These are phyloP conservation scores for Camptogramma bilineatum DNA, from an alignment of 2,888 invertebrate species.

Conservation along the genomic window DNA sequence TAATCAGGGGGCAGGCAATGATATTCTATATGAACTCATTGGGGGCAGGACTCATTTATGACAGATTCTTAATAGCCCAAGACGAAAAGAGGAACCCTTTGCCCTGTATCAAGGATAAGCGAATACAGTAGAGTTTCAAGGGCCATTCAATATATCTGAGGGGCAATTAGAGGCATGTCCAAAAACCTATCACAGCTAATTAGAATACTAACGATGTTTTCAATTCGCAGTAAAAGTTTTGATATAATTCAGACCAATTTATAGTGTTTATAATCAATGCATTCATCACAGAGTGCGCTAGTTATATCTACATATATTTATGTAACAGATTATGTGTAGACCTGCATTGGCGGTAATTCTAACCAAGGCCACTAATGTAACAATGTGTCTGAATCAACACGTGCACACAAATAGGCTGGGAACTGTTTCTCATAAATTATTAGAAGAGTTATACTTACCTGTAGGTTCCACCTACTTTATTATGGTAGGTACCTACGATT, in stretches of 20 bases:
- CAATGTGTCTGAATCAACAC: conserved; percentile 38
- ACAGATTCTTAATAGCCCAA: too few relatives aligned
- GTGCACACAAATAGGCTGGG: conserved; percentile 27
- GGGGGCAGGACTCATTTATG: too few relatives aligned
- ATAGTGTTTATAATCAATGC: background rate
- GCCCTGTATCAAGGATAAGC: too few relatives aligned
- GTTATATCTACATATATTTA: background rate
- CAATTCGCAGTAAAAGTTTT: background rate
- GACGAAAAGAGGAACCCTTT: too few relatives aligned
- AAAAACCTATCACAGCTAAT: too few relatives aligned
- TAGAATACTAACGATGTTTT: too few relatives aligned
- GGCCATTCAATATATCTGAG: too few relatives aligned
- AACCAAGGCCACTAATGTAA: conserved; percentile 40
- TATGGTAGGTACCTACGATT: too few relatives aligned
- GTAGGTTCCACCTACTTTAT: background rate
- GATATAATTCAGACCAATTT: background rate
- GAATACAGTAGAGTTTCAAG: too few relatives aligned
- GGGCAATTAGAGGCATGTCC: too few relatives aligned
- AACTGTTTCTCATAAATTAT: conserved; percentile 4
- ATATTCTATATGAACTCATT: too few relatives aligned
- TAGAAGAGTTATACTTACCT: background rate
- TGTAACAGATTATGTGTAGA: conserved; percentile 19
- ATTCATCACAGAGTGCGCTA: background rate
- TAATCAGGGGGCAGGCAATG: too few relatives aligned
- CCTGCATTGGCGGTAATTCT: conserved; percentile 43